Percentiles rank a stretch among this genome's conserved stretches.
These are phyloP conservation scores for Platyrinchus mystaceus DNA, from an alignment of 2,797 vertebrate species.

Conservation along the genomic window DNA sequence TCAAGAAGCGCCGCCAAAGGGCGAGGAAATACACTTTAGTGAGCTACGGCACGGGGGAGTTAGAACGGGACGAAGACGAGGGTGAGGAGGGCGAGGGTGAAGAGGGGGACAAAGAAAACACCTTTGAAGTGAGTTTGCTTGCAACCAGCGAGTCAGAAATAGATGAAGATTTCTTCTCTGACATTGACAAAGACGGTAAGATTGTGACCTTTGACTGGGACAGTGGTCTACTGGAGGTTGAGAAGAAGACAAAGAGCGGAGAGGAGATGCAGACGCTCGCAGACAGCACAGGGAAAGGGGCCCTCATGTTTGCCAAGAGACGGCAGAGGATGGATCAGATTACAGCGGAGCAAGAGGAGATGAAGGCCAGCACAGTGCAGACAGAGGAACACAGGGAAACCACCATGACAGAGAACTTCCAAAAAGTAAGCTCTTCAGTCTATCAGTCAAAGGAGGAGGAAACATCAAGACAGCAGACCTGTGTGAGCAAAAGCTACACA, in stretches of 20 bases:
- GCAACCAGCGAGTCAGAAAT: conserved; percentile 83
- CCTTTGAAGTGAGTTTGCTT: conserved; percentile 84
- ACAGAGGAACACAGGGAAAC: conserved; percentile 73
- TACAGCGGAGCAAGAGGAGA: conserved; percentile 89
- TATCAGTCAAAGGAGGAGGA: conserved; percentile 67
- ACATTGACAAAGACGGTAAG: conserved; percentile 76
- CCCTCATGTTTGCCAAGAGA: conserved; percentile 93
- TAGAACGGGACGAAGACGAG: conserved; percentile 81
- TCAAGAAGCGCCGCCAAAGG: conserved; percentile 94
- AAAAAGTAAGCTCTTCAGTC: conserved; percentile 41
- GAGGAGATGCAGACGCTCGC: conserved; percentile 89
- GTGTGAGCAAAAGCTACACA: conserved; percentile 80
- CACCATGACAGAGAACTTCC: conserved; percentile 32
- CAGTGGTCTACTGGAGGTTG: conserved; percentile 87
- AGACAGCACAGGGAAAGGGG: conserved; percentile 94
- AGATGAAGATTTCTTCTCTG: conserved; percentile 84
- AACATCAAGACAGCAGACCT: conserved; percentile 50
- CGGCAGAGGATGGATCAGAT: conserved; percentile 94
- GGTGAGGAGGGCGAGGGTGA: conserved; percentile 76
- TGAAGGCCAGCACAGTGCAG: conserved; percentile 78
- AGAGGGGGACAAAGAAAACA: conserved; percentile 75
- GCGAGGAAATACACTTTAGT: conserved; percentile 95
- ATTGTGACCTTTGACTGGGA: conserved; percentile 89
- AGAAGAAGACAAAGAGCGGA: conserved; percentile 81
- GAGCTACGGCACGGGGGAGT: conserved; percentile 97